These are phyloP conservation scores for Eulithis prunata DNA, from an alignment of 2,888 invertebrate genomes.

Conservation along the genomic window DNA sequence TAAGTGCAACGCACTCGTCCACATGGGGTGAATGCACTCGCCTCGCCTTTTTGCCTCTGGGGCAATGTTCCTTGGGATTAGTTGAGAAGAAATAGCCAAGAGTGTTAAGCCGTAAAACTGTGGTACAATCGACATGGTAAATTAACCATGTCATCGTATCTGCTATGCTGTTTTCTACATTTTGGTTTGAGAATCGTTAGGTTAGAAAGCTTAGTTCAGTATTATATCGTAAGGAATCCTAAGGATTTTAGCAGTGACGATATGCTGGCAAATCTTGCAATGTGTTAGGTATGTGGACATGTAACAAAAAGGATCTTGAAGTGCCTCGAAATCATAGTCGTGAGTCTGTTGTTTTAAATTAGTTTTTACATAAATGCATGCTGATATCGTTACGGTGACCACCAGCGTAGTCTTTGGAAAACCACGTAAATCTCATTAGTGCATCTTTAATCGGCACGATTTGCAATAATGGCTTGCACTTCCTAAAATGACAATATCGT, in stretches of 20 bases:
- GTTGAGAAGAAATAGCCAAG: conserved; percentile 37
- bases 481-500: conserved; percentile 44
- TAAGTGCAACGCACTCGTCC: conserved; percentile 63
- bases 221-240: too few species aligned
- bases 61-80: conserved; percentile 48
- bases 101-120: conserved; percentile 20
- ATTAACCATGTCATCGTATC: conserved; percentile 4
- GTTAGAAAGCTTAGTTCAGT: too few species aligned
- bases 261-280: too few species aligned
- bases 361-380: too few species aligned
- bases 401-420: not conserved
- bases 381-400: too few species aligned
- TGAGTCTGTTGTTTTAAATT: too few species aligned
- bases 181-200: not conserved
- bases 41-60: conserved; percentile 53
- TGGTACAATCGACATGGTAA: conserved; percentile 3
- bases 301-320: too few species aligned
- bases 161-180: not conserved
- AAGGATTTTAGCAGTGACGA: too few species aligned
- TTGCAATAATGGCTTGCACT: conserved; percentile 22
- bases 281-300: too few species aligned
- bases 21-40: conserved; percentile 59
- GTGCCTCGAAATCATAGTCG: too few species aligned
- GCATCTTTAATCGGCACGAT: not conserved
- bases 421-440: not conserved